These are phyloP conservation scores for Druon quercuslanigerum DNA, from an alignment of 1,140 invertebrate species.

Conservation along the genomic window DNA sequence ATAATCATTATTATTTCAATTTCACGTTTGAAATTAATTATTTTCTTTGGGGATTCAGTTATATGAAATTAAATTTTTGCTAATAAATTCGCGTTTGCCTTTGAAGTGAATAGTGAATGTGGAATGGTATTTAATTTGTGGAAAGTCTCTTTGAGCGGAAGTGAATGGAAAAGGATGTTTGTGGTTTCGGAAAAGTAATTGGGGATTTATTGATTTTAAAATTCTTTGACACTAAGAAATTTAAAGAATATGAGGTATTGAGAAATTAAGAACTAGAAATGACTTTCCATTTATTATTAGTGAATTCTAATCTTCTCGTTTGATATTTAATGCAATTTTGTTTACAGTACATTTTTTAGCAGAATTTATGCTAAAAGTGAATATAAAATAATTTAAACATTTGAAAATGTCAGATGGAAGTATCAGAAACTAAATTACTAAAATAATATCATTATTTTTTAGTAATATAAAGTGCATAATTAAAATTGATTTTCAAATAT, in stretches of 20 bases:
- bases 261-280: too few species aligned
- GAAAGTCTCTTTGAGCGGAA: background rate
- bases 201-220: background rate
- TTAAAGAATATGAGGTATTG: background rate
- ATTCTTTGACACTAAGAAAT: background rate
- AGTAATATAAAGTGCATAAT: too few species aligned
- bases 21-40: background rate
- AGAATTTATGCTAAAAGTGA: too few species aligned
- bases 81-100: background rate
- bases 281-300: too few species aligned
- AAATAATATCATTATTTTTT: too few species aligned
- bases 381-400: too few species aligned
- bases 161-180: background rate
- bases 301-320: too few species aligned
- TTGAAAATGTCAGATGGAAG: too few species aligned
- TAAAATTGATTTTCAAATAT: too few species aligned
- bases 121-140: background rate
- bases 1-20: background rate
- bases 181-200: background rate
- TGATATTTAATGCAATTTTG: too few species aligned
- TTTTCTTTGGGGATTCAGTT: background rate
- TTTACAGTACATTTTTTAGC: too few species aligned
- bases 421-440: too few species aligned
- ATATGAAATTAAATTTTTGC: background rate
- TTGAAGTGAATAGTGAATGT: background rate